Conservation (phyloP, 1,140 invertebrate genomes). For the Parapsyche elsis region DNA sequence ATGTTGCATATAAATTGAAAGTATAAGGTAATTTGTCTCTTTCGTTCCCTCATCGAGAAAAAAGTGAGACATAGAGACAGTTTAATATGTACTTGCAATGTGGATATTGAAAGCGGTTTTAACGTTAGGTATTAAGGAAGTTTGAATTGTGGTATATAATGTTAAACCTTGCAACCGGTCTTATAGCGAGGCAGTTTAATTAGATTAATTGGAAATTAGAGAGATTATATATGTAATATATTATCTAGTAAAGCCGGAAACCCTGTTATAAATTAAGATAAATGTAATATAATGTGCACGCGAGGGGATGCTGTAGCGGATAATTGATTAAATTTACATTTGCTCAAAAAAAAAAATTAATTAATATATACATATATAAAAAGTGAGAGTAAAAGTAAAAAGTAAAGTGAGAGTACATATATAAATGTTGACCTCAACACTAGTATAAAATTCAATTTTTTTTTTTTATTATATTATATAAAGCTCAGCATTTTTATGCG, state of each 20-base stretch:
- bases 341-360: too few species aligned
- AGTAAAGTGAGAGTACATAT: too few species aligned
- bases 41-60: too few species aligned
- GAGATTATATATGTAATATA: neutral
- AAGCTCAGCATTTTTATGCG: neutral
- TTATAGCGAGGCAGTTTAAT: neutral
- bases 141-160: slow-evolving; percentile 7
- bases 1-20: neutral
- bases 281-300: slow-evolving; percentile 5
- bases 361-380: too few species aligned
- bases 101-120: neutral
- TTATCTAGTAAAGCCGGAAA: neutral
- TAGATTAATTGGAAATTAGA: slow-evolving; percentile 27
- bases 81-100: neutral
- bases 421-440: too few species aligned
- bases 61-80: too few species aligned
- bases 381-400: too few species aligned
- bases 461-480: slow-evolving; percentile 10
- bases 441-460: too few species aligned
- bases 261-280: too few species aligned
- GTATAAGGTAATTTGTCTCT: neutral
- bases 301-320: neutral
- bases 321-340: too few species aligned
- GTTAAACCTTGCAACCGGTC: neutral
- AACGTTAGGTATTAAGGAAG: neutral